A percentile compares a stretch with the other conserved stretches of the same genome.
Conservation (phyloP, 2,888 invertebrate genomes). For the Drosophila pegasa region DNA sequence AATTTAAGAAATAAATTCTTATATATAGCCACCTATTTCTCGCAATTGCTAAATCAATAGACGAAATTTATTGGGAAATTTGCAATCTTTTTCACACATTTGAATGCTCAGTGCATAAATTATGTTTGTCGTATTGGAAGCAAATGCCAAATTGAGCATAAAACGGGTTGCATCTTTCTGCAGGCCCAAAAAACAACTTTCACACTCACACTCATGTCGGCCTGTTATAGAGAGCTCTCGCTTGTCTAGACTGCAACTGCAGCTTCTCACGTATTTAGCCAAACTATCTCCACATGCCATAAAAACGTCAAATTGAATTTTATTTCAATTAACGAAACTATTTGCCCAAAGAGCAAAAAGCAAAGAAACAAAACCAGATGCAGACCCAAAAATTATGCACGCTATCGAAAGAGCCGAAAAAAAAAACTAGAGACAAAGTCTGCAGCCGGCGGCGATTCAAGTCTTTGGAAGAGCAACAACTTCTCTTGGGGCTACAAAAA, state of each 20-base stretch:
- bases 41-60: background rate
- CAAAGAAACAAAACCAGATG: slow-evolving; percentile 52
- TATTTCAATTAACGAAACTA: slow-evolving; percentile 80
- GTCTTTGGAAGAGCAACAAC: slow-evolving; percentile 34
- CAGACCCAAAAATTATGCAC: slow-evolving; percentile 56
- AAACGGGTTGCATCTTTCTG: slow-evolving; percentile 65
- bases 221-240: slow-evolving; percentile 30
- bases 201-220: slow-evolving; percentile 50
- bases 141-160: slow-evolving; percentile 43
- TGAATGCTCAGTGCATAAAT: slow-evolving; percentile 30
- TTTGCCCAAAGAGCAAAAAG: slow-evolving; percentile 51
- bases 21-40: background rate
- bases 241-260: slow-evolving; percentile 43
- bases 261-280: slow-evolving; percentile 74
- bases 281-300: slow-evolving; percentile 73
- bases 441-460: slow-evolving; percentile 36
- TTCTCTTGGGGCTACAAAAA: slow-evolving; percentile 11
- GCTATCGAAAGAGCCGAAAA: slow-evolving; percentile 43
- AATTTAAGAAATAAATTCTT: background rate
- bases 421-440: slow-evolving; percentile 12
- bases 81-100: slow-evolving; percentile 20
- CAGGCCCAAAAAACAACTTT: slow-evolving; percentile 62
- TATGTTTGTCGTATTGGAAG: slow-evolving; percentile 27
- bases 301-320: slow-evolving; percentile 78
- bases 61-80: slow-evolving; percentile 12